Evolutionary conservation across 2,113 vertebrate species (phyloP).

Genomic region (Corythornis vintsioides): DNA sequence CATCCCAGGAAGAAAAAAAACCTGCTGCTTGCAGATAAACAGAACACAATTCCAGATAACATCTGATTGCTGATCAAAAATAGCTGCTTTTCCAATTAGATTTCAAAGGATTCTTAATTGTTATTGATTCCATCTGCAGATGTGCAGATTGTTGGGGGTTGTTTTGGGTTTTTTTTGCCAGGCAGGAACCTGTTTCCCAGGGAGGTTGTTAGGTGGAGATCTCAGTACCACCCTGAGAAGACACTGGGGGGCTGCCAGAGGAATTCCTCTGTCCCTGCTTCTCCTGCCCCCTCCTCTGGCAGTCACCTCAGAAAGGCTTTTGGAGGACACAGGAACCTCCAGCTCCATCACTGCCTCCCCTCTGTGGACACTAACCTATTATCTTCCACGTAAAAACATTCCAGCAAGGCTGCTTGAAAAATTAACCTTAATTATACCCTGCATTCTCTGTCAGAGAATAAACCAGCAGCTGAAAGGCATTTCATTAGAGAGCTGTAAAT

Average conservation of each 20-base stretch:
- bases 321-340: background rate
- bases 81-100: conserved; percentile 69
- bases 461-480: background rate
- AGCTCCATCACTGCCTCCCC: background rate
- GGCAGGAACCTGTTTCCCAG: conserved; percentile 42
- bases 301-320: conserved; percentile 41
- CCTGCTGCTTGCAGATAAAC: conserved; percentile 61
- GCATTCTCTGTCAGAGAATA: conserved; percentile 31
- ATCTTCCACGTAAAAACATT: conserved; percentile 2
- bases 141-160: conserved; percentile 5
- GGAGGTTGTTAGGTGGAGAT: background rate
- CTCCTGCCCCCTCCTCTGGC: background rate
- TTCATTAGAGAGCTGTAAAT: background rate
- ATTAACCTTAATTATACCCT: conserved; percentile 37
- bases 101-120: conserved; percentile 74
- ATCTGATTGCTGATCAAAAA: conserved; percentile 66
- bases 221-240: no score
- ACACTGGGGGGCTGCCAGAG: no score
- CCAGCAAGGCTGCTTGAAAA: background rate
- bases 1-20: conserved; percentile 34
- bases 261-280: no score
- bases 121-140: conserved; percentile 72
- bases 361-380: background rate
- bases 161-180: background rate
- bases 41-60: conserved; percentile 73